Evolutionary conservation across 2,113 vertebrate species (phyloP).

Genomic region (Hippocampus guttulatus): DNA sequence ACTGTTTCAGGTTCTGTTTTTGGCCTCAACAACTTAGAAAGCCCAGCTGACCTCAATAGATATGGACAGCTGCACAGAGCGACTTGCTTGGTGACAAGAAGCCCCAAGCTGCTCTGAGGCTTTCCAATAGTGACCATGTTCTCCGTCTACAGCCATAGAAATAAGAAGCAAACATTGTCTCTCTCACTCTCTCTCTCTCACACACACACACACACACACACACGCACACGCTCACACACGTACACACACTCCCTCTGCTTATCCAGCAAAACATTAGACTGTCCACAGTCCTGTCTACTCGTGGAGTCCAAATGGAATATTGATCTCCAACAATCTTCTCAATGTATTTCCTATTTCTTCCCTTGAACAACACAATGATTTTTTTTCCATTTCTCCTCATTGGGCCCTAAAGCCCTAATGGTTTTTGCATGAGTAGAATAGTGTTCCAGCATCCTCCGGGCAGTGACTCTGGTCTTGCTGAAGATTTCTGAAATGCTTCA

Average conservation of each 20-base stretch:
- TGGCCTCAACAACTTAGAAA: slow-evolving; percentile 42
- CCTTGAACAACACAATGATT: slow-evolving; percentile 49
- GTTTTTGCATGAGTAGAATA: slow-evolving; percentile 56
- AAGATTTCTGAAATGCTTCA: slow-evolving; percentile 19
- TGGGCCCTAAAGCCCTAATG: slow-evolving; percentile 49
- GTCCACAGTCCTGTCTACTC: slow-evolving; percentile 54
- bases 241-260: slow-evolving; percentile 38
- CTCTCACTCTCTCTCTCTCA: not conserved
- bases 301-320: slow-evolving; percentile 65
- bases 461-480: slow-evolving; percentile 26
- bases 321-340: slow-evolving; percentile 61
- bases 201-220: slow-evolving; percentile 19
- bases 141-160: slow-evolving; percentile 46
- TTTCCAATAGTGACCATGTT: slow-evolving; percentile 52
- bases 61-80: slow-evolving; percentile 62
- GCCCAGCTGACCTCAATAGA: slow-evolving; percentile 59
- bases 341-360: slow-evolving; percentile 61
- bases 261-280: slow-evolving; percentile 64
- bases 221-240: slow-evolving; percentile 19
- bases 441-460: slow-evolving; percentile 29
- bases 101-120: slow-evolving; percentile 61
- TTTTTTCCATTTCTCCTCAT: slow-evolving; percentile 39
- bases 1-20: slow-evolving; percentile 37
- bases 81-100: slow-evolving; percentile 51
- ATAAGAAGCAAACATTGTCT: slow-evolving; percentile 47